Evolutionary conservation across 2,113 vertebrate genomes (phyloP), one percentile per base, ranked within the genome.

Genomic region (Corythornis cristatus): DNA sequence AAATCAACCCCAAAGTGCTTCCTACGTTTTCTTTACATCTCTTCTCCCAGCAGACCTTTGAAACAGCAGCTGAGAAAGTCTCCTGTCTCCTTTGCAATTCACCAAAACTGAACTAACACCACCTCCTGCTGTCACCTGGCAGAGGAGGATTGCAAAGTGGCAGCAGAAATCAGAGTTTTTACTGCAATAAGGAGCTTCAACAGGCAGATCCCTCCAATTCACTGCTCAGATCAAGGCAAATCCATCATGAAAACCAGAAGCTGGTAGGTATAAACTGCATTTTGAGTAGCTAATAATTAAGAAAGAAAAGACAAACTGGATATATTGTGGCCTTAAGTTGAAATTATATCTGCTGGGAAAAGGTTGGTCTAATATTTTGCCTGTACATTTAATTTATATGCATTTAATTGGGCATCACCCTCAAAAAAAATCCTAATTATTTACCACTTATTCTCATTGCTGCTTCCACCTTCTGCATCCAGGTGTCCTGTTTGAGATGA

Each of bases 51-150:
- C 9, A 93, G 64, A 78, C 19, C 21, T 89, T 71, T 65, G 54
- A 94, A 90, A 88, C 43, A 65, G 58, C 78, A 80, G 17, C 40
- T 31, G 31, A 89, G 85, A 88, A 89, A 90, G 57, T 62, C 70
- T 92, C 65, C 74, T 67, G 65, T 28, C 85, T 83, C 78, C 65
- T 92, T 89, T 60, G 75, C 60, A 83, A 86, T 93, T 88, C 82
- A 91, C 56, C 53, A 91, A 80, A 91, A 95, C 88, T 93, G 95
- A 96, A 83, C 82, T 95, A 95, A 87, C 91, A 93, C 95, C 68
- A 92, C 93, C 89, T 84, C 84, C 84, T 73, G 95, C 85, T 94
- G 88, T 93, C 95, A 96, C 86, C 88, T 95, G 85, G 80, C 93
- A 93, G 43, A 91, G 23, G 60, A 91, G 89, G 75, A 93, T 65